Base-by-base conservation (phyloP, 2,888 invertebrate genomes). In the Diloba caeruleocephala region DNA sequence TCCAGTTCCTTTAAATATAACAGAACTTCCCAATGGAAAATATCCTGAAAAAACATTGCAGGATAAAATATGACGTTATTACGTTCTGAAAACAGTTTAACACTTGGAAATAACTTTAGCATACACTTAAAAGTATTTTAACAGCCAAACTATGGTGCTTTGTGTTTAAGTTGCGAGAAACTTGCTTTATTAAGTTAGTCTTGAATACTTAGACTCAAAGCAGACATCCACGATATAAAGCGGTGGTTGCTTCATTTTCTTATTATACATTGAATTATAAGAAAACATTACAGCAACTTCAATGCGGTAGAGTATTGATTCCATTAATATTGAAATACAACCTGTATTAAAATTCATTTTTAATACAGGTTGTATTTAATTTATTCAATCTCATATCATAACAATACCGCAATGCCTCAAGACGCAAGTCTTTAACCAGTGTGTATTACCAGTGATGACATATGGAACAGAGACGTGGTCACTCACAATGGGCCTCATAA, bases 161-260 rank as follows among this genome's bases (percentile, higher is more conserved):
- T 73, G 57, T 63, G 71, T 48, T 72, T 53, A 71, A 71, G 71
- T 71, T 73, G 26, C 21, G 50, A 25, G 68, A 38, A 66, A 73
- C 74, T 71, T 73, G 59, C 57, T 55, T 62, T 70, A 70, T 70
- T 71, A 71, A 71, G 67, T 71, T 73, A 66, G 57, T 70, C 53
- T 50, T 66, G 59, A 71, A 60, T 60, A 54, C 58, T 66, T 54
- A 46, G 42, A 46, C 55, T 55, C 37, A 41, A 65, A 42, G 56
- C 62, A 73, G 66, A 66, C 61, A 51, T 64, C 15, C 25, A 42
- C 9, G 26, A 49, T 55, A 54, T 54, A 37, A 53, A 41, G 37
- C 48, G 21, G 26, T 44, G 14, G 37, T 37, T 39, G 42, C 28
- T 52, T 34, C 9, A 26, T 26, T 42, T 34, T 43, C 25, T 67